Evolutionary conservation across 2,797 vertebrate genomes (phyloP).

Genomic region (Lophotriccus pileatus): DNA sequence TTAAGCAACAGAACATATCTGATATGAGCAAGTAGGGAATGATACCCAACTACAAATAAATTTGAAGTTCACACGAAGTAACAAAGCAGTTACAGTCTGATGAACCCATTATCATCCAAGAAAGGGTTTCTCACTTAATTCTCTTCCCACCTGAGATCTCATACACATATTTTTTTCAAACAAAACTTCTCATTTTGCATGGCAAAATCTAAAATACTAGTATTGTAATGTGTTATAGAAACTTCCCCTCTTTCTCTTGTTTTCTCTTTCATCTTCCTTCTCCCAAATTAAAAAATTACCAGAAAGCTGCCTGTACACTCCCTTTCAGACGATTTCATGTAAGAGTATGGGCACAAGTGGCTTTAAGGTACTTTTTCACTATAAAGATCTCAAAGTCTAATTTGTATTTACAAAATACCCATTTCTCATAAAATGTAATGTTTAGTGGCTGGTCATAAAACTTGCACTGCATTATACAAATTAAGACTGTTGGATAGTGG

Average conservation of each 20-base stretch:
- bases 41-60: not conserved
- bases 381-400: not conserved
- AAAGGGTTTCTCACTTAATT: not conserved
- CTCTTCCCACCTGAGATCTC: not conserved
- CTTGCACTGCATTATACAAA: not conserved
- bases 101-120: not conserved
- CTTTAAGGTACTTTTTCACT: not conserved
- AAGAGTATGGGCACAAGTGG: fast-evolving
- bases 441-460: not conserved
- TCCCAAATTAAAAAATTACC: not conserved
- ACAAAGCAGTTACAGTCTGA: not conserved
- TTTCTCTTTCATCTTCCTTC: fast-evolving
- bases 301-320: not conserved
- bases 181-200: not conserved
- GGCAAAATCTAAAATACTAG: not conserved
- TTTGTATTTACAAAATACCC: not conserved
- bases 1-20: not conserved
- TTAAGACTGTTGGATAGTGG: not conserved
- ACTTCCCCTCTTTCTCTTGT: not conserved
- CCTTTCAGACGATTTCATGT: not conserved
- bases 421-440: not conserved
- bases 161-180: not conserved
- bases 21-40: not conserved
- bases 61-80: not conserved
- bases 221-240: not conserved